A percentile compares a stretch with the other conserved stretches of the same genome.
Evolutionary conservation across 2,797 vertebrate genomes (phyloP).

Genomic region (Zenarchopterus dispar): DNA sequence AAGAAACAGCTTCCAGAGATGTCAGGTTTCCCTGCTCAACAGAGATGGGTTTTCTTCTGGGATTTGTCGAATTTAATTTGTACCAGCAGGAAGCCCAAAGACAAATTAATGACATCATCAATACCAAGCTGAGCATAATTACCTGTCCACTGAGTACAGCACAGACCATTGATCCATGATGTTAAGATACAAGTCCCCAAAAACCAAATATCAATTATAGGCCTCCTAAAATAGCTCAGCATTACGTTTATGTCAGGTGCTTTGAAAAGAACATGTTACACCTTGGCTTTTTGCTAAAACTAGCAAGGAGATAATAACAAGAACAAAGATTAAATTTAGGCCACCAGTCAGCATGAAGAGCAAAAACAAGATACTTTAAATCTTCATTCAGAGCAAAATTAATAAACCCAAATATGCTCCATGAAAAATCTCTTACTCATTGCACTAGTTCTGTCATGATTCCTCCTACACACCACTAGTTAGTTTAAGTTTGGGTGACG

Average conservation of each 20-base stretch:
- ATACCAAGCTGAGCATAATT: slow-evolving; percentile 60
- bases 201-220: slow-evolving; percentile 37
- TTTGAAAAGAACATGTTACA: slow-evolving; percentile 26
- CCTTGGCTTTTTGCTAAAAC: slow-evolving; percentile 2
- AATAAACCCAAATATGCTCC: too few species aligned
- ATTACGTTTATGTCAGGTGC: slow-evolving; percentile 37
- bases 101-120: slow-evolving; percentile 18
- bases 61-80: slow-evolving; percentile 48
- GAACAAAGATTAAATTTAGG: slow-evolving; percentile 23
- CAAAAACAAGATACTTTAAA: not conserved
- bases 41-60: slow-evolving; percentile 38
- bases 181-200: slow-evolving; percentile 45
- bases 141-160: slow-evolving; percentile 30
- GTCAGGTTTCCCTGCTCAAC: slow-evolving; percentile 29
- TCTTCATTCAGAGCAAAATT: not conserved
- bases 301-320: slow-evolving; percentile 6
- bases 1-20: slow-evolving; percentile 22
- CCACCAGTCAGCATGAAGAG: too few species aligned
- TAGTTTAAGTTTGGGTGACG: too few species aligned
- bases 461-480: too few species aligned
- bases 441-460: too few species aligned
- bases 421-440: too few species aligned
- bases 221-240: slow-evolving; percentile 32
- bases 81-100: slow-evolving; percentile 32
- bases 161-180: slow-evolving; percentile 38